Evolutionary conservation across 2,888 invertebrate genomes (phyloP).

Genomic region (Tubulanus polymorphus): DNA sequence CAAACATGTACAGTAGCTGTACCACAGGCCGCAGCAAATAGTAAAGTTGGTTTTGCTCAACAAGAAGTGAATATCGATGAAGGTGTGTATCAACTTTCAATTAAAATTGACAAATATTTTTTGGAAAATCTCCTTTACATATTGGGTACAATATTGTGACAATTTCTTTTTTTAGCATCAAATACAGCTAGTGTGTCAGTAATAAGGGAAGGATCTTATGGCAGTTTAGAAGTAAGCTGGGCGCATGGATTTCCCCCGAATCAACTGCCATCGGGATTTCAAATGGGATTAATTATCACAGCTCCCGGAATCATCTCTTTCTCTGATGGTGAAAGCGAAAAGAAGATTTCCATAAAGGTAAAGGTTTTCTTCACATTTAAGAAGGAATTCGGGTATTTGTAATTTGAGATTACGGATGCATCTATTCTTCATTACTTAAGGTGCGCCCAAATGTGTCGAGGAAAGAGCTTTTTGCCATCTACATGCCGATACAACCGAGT

Average conservation of each 20-base stretch:
- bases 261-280: conserved; percentile 25
- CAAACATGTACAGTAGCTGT: conserved; percentile 36
- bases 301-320: conserved; percentile 29
- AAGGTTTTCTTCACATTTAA: too few relatives aligned
- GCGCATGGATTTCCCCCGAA: conserved; percentile 30
- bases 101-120: not conserved
- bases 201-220: conserved; percentile 37
- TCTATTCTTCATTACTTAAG: not conserved
- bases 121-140: not conserved
- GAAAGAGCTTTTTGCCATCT: conserved; percentile 40
- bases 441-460: not conserved
- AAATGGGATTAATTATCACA: conserved; percentile 33
- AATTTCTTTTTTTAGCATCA: conserved; percentile 19
- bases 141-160: not conserved
- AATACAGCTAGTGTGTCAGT: conserved; percentile 27
- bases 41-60: conserved; percentile 37
- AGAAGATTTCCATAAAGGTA: not conserved
- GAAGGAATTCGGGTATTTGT: not conserved
- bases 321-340: conserved; percentile 30
- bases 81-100: conserved; percentile 23
- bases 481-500: conserved; percentile 31
- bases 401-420: not conserved
- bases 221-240: conserved; percentile 38
- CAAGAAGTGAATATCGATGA: conserved; percentile 36
- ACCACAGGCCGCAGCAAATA: conserved; percentile 42